Evolutionary conservation across 2,888 invertebrate genomes (phyloP).

Genomic region (Drosophila atroscutellata): DNA sequence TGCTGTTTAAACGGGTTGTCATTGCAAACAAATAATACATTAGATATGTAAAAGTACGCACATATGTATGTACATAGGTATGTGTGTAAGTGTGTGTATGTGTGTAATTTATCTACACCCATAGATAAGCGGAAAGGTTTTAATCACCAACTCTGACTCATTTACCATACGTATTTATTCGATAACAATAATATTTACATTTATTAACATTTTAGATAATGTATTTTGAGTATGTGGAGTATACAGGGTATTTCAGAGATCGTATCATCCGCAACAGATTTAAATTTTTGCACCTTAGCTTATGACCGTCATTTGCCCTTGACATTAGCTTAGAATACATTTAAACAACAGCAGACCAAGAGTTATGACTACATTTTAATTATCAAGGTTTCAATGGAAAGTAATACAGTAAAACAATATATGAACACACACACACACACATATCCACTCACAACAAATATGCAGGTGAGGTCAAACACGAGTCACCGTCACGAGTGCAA

Average conservation of each 20-base stretch:
- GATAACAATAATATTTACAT: background rate
- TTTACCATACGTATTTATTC: background rate
- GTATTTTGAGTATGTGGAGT: background rate
- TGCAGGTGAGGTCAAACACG: constrained; percentile 43
- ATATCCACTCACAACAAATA: background rate
- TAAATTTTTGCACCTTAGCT: constrained; percentile 5
- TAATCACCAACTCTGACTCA: constrained; percentile 40
- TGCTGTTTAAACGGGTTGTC: constrained; percentile 25
- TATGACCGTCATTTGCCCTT: constrained; percentile 49
- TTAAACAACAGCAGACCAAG: constrained; percentile 12
- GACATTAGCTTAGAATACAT: constrained; percentile 12
- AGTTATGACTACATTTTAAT: constrained; percentile 18
- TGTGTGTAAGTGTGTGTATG: background rate
- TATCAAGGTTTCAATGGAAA: constrained; percentile 44
- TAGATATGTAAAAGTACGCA: background rate
- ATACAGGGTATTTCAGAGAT: constrained; percentile 16
- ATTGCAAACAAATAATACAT: constrained; percentile 18
- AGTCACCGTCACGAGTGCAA: constrained; percentile 38
- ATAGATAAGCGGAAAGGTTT: constrained; percentile 61
- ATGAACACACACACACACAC: background rate
- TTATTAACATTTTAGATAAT: background rate
- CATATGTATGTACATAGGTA: background rate
- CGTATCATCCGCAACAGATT: background rate
- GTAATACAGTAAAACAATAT: constrained; percentile 5
- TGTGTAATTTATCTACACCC: background rate